Evolutionary conservation across 2,113 vertebrate species (phyloP), one percentile per base, ranked within the genome.

Genomic region (Ia io): DNA sequence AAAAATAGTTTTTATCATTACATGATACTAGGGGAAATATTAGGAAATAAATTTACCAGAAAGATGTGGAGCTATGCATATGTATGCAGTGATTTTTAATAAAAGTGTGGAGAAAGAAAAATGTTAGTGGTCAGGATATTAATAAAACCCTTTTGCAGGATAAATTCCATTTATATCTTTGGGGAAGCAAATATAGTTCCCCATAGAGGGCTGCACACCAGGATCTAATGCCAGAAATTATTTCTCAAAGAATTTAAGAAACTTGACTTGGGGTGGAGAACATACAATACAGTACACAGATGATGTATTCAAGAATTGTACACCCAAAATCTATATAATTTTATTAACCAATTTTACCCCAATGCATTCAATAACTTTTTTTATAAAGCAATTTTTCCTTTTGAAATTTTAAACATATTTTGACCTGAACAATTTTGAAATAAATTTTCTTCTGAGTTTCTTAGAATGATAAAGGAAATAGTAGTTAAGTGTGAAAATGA

Each of bases 61-160:
- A 90, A 93, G 76, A 79, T 89, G 10, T 80, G 47, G 90, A 53
- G 13, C 13, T 93, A 28, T 76, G 56, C 11, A 76, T 80, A 83
- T 86, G 51, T 86, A 23, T 90, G 25, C n/a, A 90, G n/a, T 84
- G 28, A 80, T 37, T 78, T 95, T 88, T 76, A 59, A 79, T 82
- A 67, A 92, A 92, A 84, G 88, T 1, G 84, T 88, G 51, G 80
- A 30, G 6, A 63, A 90, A 95, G 40, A 88, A 91, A 90, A 59
- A 59, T 82, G 20, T 71, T 79, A 61, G 42, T 95, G 23, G 6
- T 80, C 10, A 93, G 82, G 42, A 82, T 91, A 82, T 90, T 93
- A 73, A 90, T 88, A 85, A 71, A 88, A 44, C 9, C 28, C 0
- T 44, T 84, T 85, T 80, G 4, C 22, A 78, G 3, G 0, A 83